Evolutionary conservation across 2,113 vertebrate species (phyloP).

Genomic region (Pituophis catenifer): DNA sequence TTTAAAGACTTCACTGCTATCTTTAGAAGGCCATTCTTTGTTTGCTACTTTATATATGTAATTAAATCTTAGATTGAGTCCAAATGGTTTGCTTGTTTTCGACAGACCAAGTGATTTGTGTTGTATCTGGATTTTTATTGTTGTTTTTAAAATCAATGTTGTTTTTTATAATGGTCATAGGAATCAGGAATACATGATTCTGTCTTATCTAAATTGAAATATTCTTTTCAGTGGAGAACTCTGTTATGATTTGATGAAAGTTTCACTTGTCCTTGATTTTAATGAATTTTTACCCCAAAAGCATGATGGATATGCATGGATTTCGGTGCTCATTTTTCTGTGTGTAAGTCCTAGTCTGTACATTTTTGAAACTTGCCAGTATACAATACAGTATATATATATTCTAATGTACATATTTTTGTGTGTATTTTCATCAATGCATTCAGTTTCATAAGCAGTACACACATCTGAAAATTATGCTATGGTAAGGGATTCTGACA

Average conservation of each 20-base stretch:
- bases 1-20: background rate
- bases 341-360: background rate
- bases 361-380: background rate
- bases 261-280: background rate
- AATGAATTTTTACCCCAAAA: background rate
- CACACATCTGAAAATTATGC: background rate
- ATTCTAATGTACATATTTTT: background rate
- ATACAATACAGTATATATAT: background rate
- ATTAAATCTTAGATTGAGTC: background rate
- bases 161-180: background rate
- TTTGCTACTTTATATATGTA: background rate
- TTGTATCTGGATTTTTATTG: background rate
- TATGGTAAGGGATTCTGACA: background rate
- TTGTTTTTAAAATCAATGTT: background rate
- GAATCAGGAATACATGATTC: background rate
- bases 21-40: conserved; percentile 10
- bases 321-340: background rate
- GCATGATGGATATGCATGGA: background rate
- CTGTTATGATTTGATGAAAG: background rate
- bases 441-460: background rate
- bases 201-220: background rate
- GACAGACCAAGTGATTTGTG: background rate
- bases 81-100: background rate
- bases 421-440: background rate
- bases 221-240: background rate